Evolutionary conservation across 2,888 invertebrate genomes (phyloP).

Genomic region (Piscicola geometra): DNA sequence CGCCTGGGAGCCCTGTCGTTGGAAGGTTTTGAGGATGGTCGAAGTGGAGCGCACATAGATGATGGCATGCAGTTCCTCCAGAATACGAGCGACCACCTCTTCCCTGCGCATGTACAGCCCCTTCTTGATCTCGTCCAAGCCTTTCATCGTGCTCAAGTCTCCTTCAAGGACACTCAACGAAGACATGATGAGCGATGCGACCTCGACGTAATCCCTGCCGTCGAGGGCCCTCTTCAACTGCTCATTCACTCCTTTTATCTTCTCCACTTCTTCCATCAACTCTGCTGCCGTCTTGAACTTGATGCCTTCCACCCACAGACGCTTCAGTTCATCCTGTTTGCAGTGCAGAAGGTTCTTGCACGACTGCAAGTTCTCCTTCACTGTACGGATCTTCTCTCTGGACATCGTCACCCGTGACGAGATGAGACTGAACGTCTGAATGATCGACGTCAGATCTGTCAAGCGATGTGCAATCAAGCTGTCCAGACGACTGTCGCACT

Average conservation of each 20-base stretch:
- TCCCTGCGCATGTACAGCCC: constrained; percentile 47
- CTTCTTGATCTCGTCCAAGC: constrained; percentile 71
- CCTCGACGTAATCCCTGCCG: constrained; percentile 69
- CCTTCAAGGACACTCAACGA: constrained; percentile 67
- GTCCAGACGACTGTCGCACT: constrained; percentile 81
- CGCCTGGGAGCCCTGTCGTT: constrained; percentile 56
- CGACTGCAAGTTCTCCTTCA: constrained; percentile 75
- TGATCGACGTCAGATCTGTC: constrained; percentile 76
- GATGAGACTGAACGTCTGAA: constrained; percentile 72
- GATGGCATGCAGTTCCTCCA: constrained; percentile 69
- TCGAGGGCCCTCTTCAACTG: constrained; percentile 65
- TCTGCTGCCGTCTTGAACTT: constrained; percentile 86
- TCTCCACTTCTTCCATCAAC: constrained; percentile 68
- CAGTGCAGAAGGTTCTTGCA: constrained; percentile 81
- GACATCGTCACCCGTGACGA: constrained; percentile 71
- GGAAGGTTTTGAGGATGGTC: constrained; percentile 57
- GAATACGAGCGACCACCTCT: constrained; percentile 66
- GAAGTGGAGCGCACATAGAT: constrained; percentile 66
- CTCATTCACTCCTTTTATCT: constrained; percentile 63
- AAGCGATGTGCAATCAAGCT: constrained; percentile 78
- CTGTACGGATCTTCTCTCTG: constrained; percentile 69
- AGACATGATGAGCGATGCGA: constrained; percentile 34
- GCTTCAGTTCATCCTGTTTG: constrained; percentile 82
- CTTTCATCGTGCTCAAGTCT: constrained; percentile 75
- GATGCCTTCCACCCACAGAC: constrained; percentile 90